These are phyloP conservation scores for Berghia stephanieae DNA, from an alignment of 1,140 invertebrate genomes.

Conservation along the genomic window DNA sequence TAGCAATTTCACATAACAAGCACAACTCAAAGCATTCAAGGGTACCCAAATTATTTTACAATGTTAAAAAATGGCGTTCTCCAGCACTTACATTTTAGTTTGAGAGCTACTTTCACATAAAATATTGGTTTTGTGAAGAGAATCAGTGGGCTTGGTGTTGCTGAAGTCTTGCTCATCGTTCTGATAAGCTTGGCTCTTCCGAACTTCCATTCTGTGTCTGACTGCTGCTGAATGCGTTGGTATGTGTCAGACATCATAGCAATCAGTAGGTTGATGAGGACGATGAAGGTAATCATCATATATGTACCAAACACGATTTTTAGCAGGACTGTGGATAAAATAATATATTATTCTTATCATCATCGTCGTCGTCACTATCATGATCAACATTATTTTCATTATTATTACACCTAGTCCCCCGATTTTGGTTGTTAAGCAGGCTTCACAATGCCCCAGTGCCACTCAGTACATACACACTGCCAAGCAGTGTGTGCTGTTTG, in stretches of 20 bases:
- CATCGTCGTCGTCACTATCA: no score
- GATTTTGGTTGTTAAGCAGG: no score
- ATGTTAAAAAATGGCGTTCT: not conserved
- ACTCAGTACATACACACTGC: no score
- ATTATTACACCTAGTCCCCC: no score
- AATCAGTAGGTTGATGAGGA: conserved; percentile 97
- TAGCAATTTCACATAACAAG: no score
- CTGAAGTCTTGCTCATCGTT: conserved; percentile 98
- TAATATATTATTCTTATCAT: no score
- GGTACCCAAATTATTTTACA: no score
- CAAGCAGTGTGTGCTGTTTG: no score
- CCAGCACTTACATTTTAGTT: conserved; percentile 73
- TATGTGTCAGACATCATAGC: conserved; percentile 99
- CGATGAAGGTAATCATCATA: conserved; percentile 96
- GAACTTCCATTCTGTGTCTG: conserved; percentile 99
- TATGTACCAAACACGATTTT: conserved; percentile 90
- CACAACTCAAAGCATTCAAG: no score
- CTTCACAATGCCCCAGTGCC: no score
- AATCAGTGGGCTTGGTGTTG: conserved; percentile 96
- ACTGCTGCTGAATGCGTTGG: conserved; percentile 97
- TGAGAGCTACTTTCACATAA: conserved; percentile 79
- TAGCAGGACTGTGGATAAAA: conserved; percentile 68
- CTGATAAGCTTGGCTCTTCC: conserved; percentile 97
- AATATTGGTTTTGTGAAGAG: conserved; percentile 84
- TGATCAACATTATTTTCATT: no score